Conservation (phyloP, 2,888 invertebrate genomes). For the Ectobius pallidus region DNA sequence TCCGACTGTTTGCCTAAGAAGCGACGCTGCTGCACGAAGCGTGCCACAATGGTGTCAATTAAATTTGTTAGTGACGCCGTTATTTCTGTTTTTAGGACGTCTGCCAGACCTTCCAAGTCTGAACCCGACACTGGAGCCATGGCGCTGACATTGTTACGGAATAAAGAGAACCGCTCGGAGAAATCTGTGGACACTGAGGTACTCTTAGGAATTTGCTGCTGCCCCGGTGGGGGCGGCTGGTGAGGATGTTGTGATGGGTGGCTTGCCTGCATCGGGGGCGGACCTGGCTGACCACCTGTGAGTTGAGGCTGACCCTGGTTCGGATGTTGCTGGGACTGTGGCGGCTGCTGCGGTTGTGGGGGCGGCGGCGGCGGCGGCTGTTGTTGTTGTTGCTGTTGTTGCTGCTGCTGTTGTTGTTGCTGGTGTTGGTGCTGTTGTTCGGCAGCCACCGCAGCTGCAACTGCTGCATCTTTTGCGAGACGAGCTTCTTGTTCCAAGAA, state of each 20-base stretch:
- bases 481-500: slow-evolving; percentile 81
- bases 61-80: slow-evolving; percentile 81
- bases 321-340: slow-evolving; percentile 59
- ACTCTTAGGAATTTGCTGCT: slow-evolving; percentile 50
- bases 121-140: slow-evolving; percentile 68
- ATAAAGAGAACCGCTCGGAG: slow-evolving; percentile 77
- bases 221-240: slow-evolving; percentile 53
- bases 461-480: slow-evolving; percentile 63
- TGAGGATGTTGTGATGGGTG: slow-evolving; percentile 52
- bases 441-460: slow-evolving; percentile 45
- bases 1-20: slow-evolving; percentile 78
- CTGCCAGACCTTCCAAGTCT: slow-evolving; percentile 88
- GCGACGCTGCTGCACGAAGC: slow-evolving; percentile 82
- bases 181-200: slow-evolving; percentile 59
- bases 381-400: slow-evolving; percentile 60
- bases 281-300: slow-evolving; percentile 22
- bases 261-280: slow-evolving; percentile 42
- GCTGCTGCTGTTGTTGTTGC: slow-evolving; percentile 58
- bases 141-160: slow-evolving; percentile 67
- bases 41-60: slow-evolving; percentile 86
- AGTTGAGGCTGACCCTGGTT: slow-evolving; percentile 55
- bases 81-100: slow-evolving; percentile 89
- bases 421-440: slow-evolving; percentile 53
- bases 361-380: slow-evolving; percentile 64
- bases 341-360: slow-evolving; percentile 59